phyloP scores from a whole-genome alignment of 2,797 vertebrate genomes.

The Oceanodroma leucorhoa region DNA sequence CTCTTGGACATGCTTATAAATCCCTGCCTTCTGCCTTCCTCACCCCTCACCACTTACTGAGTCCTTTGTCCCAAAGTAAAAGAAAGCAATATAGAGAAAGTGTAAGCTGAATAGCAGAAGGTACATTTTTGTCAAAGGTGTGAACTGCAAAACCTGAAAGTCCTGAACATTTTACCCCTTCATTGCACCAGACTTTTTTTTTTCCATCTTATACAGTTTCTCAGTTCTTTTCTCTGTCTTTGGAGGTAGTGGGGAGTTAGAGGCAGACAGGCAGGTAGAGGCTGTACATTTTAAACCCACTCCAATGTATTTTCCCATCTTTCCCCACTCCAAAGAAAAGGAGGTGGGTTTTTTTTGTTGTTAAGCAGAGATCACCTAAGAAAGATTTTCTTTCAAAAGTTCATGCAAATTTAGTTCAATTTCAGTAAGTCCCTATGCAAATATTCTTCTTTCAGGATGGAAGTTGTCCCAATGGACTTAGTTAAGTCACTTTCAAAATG shows the following conservation, averaged over 20 bases:
- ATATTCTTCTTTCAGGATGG: background rate
- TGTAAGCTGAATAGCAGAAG: background rate
- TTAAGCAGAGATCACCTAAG: background rate
- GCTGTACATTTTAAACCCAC: background rate
- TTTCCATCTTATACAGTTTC: background rate
- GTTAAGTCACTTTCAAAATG: conserved; percentile 13
- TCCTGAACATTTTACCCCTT: background rate
- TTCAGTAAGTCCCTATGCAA: background rate
- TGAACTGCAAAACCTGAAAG: background rate
- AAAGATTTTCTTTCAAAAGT: background rate
- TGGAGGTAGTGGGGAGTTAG: background rate
- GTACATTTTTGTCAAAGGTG: background rate
- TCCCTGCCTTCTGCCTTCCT: background rate
- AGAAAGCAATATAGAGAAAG: background rate
- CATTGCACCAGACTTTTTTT: background rate
- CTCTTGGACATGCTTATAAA: background rate
- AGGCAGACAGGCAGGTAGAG: background rate
- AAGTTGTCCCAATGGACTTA: background rate
- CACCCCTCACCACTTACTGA: background rate
- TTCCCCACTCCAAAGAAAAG: background rate
- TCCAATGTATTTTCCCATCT: background rate
- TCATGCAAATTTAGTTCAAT: background rate
- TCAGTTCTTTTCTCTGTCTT: background rate
- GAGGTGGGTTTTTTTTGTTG: too few relatives aligned
- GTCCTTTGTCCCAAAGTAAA: background rate